Percentiles rank a stretch among this genome's conserved stretches.
phyloP scores from a whole-genome alignment of 2,888 invertebrate genomes.

The Homarus gammarus region DNA sequence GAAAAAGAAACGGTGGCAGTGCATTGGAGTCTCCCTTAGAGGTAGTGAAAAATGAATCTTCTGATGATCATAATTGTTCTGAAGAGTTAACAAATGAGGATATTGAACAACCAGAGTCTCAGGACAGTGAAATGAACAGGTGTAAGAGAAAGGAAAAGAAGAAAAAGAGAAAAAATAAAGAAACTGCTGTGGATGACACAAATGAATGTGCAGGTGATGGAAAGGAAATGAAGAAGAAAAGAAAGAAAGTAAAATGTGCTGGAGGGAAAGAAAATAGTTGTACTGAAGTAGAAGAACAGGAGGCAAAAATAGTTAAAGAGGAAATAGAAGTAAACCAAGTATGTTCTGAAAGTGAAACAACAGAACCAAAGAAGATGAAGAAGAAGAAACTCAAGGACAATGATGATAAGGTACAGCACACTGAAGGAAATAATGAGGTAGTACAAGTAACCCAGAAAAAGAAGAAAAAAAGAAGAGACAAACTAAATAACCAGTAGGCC shows the following conservation, averaged over 20 bases:
- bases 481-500: background rate
- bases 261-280: background rate
- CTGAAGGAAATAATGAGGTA: background rate
- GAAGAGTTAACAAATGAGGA: background rate
- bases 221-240: slow-evolving; percentile 37
- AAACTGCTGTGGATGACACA: background rate
- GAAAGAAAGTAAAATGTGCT: background rate
- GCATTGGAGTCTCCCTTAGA: background rate
- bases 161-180: background rate
- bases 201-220: background rate
- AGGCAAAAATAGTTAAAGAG: background rate
- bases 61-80: background rate
- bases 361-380: background rate
- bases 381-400: background rate
- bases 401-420: background rate
- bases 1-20: background rate
- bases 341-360: too few relatives aligned
- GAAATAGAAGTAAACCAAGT: background rate
- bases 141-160: background rate
- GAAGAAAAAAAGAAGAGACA: background rate
- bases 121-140: background rate
- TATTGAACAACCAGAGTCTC: background rate
- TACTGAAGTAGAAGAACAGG: background rate
- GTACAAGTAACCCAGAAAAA: background rate
- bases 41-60: background rate